Base-by-base conservation (phyloP, 2,888 invertebrate species). In the Myopa tessellatipennis region DNA sequence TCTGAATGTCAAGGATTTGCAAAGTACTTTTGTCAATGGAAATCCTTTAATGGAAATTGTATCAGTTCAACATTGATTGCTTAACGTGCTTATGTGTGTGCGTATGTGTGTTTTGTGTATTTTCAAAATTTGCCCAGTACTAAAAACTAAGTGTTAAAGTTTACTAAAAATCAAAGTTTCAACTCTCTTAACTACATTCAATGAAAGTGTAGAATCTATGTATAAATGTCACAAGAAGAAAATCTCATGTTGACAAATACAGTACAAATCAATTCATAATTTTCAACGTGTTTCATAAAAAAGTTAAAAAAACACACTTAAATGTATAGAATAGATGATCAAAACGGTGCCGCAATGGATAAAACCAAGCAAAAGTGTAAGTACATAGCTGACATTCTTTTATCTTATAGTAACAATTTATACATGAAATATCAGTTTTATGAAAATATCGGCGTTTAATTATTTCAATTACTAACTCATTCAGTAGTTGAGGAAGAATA, bases 341-440 rank as follows among this genome's bases (percentile, higher is more conserved):
- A 87, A 77, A 88, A 87, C 83, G 88, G 87, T 83, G 84, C 85
- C 87, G 88, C 87, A 80, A 88, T 88, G 88, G 88, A 88, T 83
- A 88, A 88, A 83, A 88, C 87, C 82, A 88, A 88, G 83, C 88
- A 88, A 83, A 88, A 88, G 84, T 85, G 88, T 88, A 80, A 88
- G 88, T 88, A 80, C 3, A 50, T 40, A 26, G 26, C 2, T 26
- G 26, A 26, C 26, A 26, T 26, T 26, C 26, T 26, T 26, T 26
- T 26, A 26, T 26, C 26, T 26, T 26, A 26, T 1, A 26, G 2
- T 26, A 26, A 26, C 26, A 26, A 26, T 26, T 26, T 2, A 26
- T 26, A 26, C 26, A 26, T 26, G 26, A 26, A 26, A 26, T 26
- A 26, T 26, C 26, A 26, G 26, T 26, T 26, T 26, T 26, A 26